Conservation (phyloP, 2,888 invertebrate species). For the Minunthozetes semirufus region DNA sequence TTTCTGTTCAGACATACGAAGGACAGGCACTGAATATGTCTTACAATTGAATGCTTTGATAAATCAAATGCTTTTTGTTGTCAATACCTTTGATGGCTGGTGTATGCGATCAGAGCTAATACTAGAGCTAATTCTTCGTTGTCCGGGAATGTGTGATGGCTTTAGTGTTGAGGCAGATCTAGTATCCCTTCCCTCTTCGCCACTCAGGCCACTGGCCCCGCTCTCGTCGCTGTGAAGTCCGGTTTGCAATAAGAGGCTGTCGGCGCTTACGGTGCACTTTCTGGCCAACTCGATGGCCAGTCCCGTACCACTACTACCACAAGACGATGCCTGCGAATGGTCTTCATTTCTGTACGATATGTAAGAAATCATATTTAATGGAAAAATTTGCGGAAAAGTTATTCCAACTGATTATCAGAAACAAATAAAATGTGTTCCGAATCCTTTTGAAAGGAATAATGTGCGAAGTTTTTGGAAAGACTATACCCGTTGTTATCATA, state of each 20-base stretch:
- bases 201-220: background rate
- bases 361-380: too few relatives aligned
- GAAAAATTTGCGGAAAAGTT: too few relatives aligned
- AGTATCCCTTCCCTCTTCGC: background rate
- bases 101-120: constrained; percentile 37
- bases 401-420: too few relatives aligned
- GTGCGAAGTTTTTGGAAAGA: too few relatives aligned
- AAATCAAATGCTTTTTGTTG: too few relatives aligned
- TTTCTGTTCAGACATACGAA: too few relatives aligned
- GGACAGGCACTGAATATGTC: too few relatives aligned
- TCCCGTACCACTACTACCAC: constrained; percentile 37
- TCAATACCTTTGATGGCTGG: constrained; percentile 21
- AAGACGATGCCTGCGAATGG: constrained; percentile 36
- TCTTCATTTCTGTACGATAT: constrained; percentile 34
- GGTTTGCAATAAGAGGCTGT: constrained; percentile 34
- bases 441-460: too few relatives aligned
- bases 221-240: constrained; percentile 6
- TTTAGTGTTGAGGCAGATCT: background rate
- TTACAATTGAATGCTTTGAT: too few relatives aligned
- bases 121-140: constrained; percentile 32
- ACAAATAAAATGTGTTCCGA: too few relatives aligned
- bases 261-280: constrained; percentile 39
- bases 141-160: background rate
- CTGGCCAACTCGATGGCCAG: constrained; percentile 41
- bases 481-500: too few relatives aligned